Percentiles rank a stretch among this genome's conserved stretches.
Evolutionary conservation across 2,113 vertebrate species (phyloP).

Genomic region (Eulemur macaco): DNA sequence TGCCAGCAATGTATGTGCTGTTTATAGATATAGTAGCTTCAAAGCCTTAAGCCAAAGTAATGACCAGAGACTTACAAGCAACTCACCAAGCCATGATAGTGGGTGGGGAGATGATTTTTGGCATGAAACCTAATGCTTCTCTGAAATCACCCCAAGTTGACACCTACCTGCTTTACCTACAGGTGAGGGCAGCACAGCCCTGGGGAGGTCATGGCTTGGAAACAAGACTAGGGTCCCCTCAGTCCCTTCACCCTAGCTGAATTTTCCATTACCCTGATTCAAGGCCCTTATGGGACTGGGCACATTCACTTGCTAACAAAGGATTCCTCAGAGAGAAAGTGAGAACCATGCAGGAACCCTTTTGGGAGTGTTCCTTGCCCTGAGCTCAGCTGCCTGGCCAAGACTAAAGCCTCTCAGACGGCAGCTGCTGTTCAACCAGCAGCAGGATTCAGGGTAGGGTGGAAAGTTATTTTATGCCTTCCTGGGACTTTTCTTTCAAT

Average conservation of each 20-base stretch:
- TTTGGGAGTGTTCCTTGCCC: neutral
- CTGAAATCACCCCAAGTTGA: neutral
- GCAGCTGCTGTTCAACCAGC: neutral
- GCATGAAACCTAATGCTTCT: neutral
- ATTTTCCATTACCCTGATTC: neutral
- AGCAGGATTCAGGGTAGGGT: neutral
- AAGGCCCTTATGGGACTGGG: neutral
- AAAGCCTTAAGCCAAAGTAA: neutral
- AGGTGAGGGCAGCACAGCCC: neutral
- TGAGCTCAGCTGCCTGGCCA: neutral
- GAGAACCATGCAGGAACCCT: neutral
- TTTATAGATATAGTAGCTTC: neutral
- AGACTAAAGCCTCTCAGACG: neutral
- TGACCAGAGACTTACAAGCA: neutral
- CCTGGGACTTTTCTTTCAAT: neutral
- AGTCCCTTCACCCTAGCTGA: neutral
- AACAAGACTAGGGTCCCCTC: neutral
- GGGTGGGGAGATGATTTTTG: neutral
- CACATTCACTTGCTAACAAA: neutral
- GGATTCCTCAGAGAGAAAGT: neutral
- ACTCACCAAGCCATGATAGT: neutral
- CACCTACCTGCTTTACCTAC: neutral
- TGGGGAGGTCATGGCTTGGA: neutral
- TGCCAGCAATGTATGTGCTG: neutral
- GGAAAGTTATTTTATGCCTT: neutral